These are phyloP conservation scores for Amphipoea lucens DNA, from an alignment of 2,888 invertebrate species.

Conservation along the genomic window DNA sequence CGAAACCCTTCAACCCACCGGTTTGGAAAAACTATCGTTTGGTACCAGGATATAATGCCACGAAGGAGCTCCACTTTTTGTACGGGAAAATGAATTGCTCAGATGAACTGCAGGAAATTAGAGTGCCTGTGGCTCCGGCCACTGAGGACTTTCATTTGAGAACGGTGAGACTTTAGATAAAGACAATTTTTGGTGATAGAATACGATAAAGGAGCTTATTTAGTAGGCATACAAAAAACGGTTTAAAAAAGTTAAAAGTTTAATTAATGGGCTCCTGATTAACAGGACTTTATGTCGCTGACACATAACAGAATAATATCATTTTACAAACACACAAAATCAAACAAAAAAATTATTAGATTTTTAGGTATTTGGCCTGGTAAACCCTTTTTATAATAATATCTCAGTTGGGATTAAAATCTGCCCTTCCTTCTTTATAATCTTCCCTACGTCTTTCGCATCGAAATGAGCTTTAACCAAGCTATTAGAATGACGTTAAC, in stretches of 20 bases:
- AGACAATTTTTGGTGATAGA: not conserved
- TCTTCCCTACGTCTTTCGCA: not conserved
- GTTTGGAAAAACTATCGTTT: constrained; percentile 71
- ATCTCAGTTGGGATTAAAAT: not conserved
- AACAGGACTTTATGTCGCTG: not conserved
- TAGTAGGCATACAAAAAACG: not conserved
- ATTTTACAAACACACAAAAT: not conserved
- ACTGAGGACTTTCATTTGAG: constrained; percentile 57
- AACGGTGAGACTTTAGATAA: constrained; percentile 66
- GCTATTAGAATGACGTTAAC: not conserved
- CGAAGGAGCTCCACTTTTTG: constrained; percentile 72
- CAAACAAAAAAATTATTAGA: not conserved
- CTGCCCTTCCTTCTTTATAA: too few relatives aligned
- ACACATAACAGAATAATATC: not conserved
- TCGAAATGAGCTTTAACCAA: constrained; percentile 3
- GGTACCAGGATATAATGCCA: constrained; percentile 65
- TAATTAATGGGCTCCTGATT: not conserved
- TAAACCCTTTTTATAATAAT: not conserved
- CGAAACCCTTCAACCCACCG: constrained; percentile 69
- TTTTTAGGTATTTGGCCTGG: not conserved
- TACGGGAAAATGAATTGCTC: constrained; percentile 74
- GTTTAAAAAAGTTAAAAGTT: too few relatives aligned
- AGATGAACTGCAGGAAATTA: constrained; percentile 21
- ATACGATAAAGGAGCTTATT: not conserved
- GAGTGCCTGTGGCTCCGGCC: constrained; percentile 61